A percentile compares a stretch with the other conserved stretches of the same genome.
phyloP scores from a whole-genome alignment of 2,797 vertebrate genomes.

The Chaetodon trifasciatus region DNA sequence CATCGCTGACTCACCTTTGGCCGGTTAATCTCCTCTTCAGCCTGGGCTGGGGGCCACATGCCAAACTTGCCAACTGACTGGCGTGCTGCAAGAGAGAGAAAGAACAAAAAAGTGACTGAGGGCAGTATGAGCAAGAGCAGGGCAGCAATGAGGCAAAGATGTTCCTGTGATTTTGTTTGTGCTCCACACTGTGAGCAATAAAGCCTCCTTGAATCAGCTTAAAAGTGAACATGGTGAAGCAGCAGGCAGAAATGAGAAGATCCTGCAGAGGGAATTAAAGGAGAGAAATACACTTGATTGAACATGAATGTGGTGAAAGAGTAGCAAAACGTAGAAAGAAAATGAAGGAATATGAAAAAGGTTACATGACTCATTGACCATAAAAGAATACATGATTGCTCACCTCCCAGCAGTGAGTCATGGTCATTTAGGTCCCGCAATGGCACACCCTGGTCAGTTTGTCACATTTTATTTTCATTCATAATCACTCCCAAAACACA shows the following conservation, averaged over 20 bases:
- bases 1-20: conserved; percentile 64
- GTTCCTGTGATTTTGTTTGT: conserved; percentile 41
- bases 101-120: conserved; percentile 12
- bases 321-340: neutral
- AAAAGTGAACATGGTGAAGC: conserved; percentile 15
- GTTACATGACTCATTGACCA: conserved; percentile 9
- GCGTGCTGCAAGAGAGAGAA: conserved; percentile 58
- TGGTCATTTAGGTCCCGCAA: conserved; percentile 4
- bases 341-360: conserved; percentile 10
- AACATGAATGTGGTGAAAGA: neutral
- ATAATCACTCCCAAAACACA: conserved; percentile 11
- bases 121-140: conserved; percentile 16
- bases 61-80: conserved; percentile 63
- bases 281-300: conserved; percentile 24
- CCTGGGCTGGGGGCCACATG: conserved; percentile 67
- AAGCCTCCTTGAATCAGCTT: conserved; percentile 37
- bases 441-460: conserved; percentile 52
- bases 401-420: conserved; percentile 36
- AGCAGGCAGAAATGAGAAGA: conserved; percentile 18
- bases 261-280: neutral
- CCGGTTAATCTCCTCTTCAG: conserved; percentile 48
- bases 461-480: conserved; percentile 25
- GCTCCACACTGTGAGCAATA: conserved; percentile 11
- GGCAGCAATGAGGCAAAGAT: conserved; percentile 17
- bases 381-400: conserved; percentile 14